These are phyloP conservation scores for Eupsilia transversa DNA, from an alignment of 2,888 invertebrate species.

Conservation along the genomic window DNA sequence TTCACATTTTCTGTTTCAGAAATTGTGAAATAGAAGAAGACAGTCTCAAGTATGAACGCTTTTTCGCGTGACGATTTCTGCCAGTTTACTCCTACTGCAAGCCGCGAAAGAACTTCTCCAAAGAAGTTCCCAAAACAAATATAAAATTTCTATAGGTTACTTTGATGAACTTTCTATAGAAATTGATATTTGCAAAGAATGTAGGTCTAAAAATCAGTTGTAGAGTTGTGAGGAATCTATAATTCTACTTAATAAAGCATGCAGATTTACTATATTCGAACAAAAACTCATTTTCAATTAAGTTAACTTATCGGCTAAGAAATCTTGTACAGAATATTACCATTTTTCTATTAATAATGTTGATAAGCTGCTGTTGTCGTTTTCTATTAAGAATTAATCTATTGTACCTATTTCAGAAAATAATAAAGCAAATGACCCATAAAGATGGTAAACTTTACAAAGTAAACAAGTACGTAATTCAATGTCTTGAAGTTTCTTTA, in stretches of 20 bases:
- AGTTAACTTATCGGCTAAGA: neutral
- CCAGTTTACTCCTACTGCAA: too few species aligned
- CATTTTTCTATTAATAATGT: neutral
- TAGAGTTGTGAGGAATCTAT: neutral
- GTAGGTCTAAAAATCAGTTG: neutral
- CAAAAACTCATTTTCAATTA: neutral
- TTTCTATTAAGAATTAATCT: neutral
- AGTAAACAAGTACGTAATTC: slow-evolving; percentile 42
- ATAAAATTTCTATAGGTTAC: too few species aligned
- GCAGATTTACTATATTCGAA: too few species aligned
- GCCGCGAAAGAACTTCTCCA: too few species aligned
- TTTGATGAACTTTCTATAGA: too few species aligned
- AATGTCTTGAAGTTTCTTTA: slow-evolving; percentile 17
- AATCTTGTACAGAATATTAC: neutral
- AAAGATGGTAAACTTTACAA: neutral
- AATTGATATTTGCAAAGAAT: neutral
- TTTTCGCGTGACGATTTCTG: too few species aligned
- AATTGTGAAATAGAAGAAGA: too few species aligned
- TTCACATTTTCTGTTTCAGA: too few species aligned
- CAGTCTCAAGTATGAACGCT: too few species aligned
- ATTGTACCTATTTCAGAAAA: neutral
- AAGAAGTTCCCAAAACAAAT: too few species aligned
- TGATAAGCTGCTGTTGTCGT: neutral
- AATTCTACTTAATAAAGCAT: neutral
- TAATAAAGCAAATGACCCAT: slow-evolving; percentile 1